phyloP scores from a whole-genome alignment of 2,797 vertebrate genomes.

The Cygnus olor region DNA sequence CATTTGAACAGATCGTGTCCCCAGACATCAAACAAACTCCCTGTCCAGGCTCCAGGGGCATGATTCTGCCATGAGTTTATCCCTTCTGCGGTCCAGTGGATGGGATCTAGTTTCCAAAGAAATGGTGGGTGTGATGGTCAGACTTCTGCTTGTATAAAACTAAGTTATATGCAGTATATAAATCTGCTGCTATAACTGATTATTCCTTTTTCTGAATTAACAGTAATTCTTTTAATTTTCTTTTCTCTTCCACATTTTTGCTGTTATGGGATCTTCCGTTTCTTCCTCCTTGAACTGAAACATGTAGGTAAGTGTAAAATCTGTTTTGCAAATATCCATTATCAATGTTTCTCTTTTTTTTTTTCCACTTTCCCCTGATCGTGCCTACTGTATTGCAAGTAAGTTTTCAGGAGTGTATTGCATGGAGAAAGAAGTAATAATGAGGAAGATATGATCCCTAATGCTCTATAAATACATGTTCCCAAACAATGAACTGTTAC shows the following conservation, averaged over 20 bases:
- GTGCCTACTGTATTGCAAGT: background rate
- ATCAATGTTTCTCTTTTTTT: background rate
- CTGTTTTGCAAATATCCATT: background rate
- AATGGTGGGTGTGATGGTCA: background rate
- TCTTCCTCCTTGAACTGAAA: background rate
- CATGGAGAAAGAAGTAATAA: background rate
- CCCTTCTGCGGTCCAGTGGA: background rate
- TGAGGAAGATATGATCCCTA: background rate
- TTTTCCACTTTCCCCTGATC: background rate
- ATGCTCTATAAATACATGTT: background rate
- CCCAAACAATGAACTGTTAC: background rate
- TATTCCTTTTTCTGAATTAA: slow-evolving; percentile 10
- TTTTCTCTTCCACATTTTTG: slow-evolving; percentile 6
- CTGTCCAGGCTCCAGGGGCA: background rate
- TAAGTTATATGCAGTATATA: background rate
- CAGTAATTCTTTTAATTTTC: rapidly evolving
- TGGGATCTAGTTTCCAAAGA: background rate
- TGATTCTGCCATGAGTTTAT: background rate
- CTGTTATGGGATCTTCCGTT: background rate
- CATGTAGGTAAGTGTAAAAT: slow-evolving; percentile 31
- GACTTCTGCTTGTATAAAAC: background rate
- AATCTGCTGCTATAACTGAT: background rate
- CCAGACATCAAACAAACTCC: background rate
- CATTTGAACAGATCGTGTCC: background rate
- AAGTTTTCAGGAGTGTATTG: background rate